Conservation (phyloP, 2,888 invertebrate species). For the Thysanoteuthis rhombus region DNA sequence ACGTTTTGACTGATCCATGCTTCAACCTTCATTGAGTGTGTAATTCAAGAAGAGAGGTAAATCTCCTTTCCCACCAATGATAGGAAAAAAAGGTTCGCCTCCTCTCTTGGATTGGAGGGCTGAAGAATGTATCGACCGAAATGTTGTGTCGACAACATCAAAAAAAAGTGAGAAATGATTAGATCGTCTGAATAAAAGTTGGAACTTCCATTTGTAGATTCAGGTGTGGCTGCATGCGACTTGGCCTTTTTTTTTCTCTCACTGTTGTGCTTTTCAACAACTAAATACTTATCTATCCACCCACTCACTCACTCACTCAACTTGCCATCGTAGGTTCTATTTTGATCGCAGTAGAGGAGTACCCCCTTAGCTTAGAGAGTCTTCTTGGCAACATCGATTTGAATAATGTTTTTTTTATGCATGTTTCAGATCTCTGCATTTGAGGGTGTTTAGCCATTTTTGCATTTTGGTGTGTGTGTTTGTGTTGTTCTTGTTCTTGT, state of each 20-base stretch:
- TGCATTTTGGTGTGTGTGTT: not conserved
- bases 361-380: not conserved
- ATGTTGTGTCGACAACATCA: no score
- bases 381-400: no score
- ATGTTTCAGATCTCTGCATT: not conserved
- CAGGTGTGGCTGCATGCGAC: not conserved
- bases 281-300: not conserved
- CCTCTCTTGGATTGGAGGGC: no score
- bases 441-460: not conserved
- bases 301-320: not conserved
- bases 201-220: not conserved
- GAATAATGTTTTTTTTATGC: not conserved
- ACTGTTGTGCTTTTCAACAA: not conserved
- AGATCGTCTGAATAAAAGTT: no score
- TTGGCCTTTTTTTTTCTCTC: not conserved
- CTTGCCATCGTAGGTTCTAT: conserved; percentile 1
- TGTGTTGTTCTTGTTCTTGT: not conserved
- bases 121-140: no score
- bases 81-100: no score
- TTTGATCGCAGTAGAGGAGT: not conserved
- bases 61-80: no score
- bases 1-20: no score
- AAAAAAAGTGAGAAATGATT: no score
- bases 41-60: no score
- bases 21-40: no score